Evolutionary conservation across 2,888 invertebrate species (phyloP), one percentile per base, ranked within the genome.

Genomic region (Buathra laborator): DNA sequence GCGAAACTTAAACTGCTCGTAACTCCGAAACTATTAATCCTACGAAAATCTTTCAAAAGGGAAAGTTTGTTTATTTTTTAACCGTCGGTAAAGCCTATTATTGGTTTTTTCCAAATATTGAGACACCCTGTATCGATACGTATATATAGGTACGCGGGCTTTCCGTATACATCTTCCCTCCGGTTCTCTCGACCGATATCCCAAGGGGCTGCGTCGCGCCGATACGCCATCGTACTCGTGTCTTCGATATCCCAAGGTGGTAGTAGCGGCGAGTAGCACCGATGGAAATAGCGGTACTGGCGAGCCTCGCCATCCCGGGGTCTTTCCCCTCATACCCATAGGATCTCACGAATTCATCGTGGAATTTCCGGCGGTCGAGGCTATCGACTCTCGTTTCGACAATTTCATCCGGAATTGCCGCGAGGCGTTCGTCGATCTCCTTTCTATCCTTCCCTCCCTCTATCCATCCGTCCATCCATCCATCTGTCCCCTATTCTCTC

Each of bases 361-460:
- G 46, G 48, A 75, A 75, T 75, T 75, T 75, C 64, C 62, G 46
- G 62, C 29, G 9, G n/a, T 74, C 74, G 44, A 32, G 10, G 44
- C 16, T 32, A 59, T 72, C 72, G 53, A 71, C 71, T 71, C 53
- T 71, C 71, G 53, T 53, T 56, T 43, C 71, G 74, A 74, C 74
- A 62, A 62, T 46, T 74, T 62, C 59, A n/a, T 46, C 19, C 37
- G 71, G 19, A 59, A 72, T 59, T 44, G 32, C 19, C 14, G 48
- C 14, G 59, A 59, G 62, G 59, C 44, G 10, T 62, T 16, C 59
- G 46, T 32, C 32, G 32, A 24, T 29, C 32, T 24, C 29, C 29
- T 59, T 29, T 59, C 59, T 59, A 10, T 12, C n/a, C 14, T 29
- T 59, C 14, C 14, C 16, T 53, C 53, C 6, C 9, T 19, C 53